phyloP scores from a whole-genome alignment of 2,888 invertebrate genomes.

The Sylvicola fuscatus region DNA sequence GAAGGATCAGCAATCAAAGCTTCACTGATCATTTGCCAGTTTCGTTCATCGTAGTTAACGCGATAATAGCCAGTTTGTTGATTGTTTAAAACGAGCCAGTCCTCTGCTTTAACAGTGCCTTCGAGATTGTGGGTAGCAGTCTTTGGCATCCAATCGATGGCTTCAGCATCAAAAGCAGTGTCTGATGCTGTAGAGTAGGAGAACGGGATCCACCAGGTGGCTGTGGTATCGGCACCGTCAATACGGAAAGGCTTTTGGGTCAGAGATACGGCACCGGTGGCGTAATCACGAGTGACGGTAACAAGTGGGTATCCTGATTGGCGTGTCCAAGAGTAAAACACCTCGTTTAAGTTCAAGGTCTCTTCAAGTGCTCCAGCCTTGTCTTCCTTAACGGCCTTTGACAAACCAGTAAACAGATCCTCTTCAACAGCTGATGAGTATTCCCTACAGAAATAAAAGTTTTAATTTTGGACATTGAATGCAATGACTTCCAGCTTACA shows the following conservation, averaged over 20 bases:
- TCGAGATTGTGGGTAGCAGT: neutral
- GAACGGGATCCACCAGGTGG: neutral
- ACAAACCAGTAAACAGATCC: constrained; percentile 20
- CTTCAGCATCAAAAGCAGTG: constrained; percentile 1
- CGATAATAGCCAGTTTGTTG: constrained; percentile 32
- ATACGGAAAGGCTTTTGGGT: too few species aligned
- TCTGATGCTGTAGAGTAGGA: constrained; percentile 1
- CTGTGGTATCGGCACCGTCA: too few species aligned
- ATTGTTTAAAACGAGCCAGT: constrained; percentile 22
- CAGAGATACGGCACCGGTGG: constrained; percentile 7
- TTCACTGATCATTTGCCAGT: constrained; percentile 31
- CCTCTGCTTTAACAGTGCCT: constrained; percentile 6
- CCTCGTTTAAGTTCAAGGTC: constrained; percentile 33
- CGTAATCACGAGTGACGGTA: constrained; percentile 29
- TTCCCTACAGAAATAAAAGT: constrained; percentile 14
- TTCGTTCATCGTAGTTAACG: constrained; percentile 38
- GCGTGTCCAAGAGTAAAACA: constrained; percentile 39
- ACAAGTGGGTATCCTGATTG: constrained; percentile 38
- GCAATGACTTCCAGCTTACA: constrained; percentile 17
- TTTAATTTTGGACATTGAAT: neutral
- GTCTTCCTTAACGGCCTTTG: constrained; percentile 12
- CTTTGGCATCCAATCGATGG: neutral
- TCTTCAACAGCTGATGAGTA: constrained; percentile 20
- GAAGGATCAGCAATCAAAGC: constrained; percentile 27
- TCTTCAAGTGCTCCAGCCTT: constrained; percentile 27